A percentile compares a stretch with the other conserved stretches of the same genome.
phyloP scores from a whole-genome alignment of 1,140 invertebrate genomes.

The Macrocentrus cingulum region DNA sequence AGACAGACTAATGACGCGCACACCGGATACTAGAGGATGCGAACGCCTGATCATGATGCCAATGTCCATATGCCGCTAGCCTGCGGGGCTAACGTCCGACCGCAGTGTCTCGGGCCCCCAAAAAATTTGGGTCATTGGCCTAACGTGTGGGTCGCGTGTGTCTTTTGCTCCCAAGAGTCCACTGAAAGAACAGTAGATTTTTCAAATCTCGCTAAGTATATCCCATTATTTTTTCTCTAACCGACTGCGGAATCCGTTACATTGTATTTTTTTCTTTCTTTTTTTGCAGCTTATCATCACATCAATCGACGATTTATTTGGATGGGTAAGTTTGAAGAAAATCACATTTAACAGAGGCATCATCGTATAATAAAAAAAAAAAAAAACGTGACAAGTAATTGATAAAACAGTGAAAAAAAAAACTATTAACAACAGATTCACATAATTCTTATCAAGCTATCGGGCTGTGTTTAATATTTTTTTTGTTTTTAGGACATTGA shows the following conservation, averaged over 20 bases:
- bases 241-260: too few species aligned
- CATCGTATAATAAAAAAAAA: slow-evolving; percentile 30
- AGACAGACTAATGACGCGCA: too few species aligned
- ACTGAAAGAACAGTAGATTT: background rate
- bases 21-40: too few species aligned
- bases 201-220: too few species aligned
- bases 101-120: slow-evolving; percentile 30
- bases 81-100: background rate
- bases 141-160: slow-evolving; percentile 35
- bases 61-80: slow-evolving; percentile 16
- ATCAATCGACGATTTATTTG: too few species aligned
- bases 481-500: slow-evolving; percentile 11
- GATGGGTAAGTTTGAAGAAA: background rate
- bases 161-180: too few species aligned
- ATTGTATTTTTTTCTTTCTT: background rate
- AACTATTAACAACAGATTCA: slow-evolving; percentile 40
- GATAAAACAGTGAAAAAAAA: slow-evolving; percentile 35
- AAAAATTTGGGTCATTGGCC: slow-evolving; percentile 51
- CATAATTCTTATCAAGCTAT: slow-evolving; percentile 30
- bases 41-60: too few species aligned
- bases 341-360: slow-evolving; percentile 41
- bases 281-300: background rate
- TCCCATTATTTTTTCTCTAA: too few species aligned
- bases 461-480: slow-evolving; percentile 5
- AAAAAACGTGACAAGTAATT: slow-evolving; percentile 23